Evolutionary conservation across 2,888 invertebrate genomes (phyloP), one percentile per base, ranked within the genome.

Genomic region (Harmothoe impar): DNA sequence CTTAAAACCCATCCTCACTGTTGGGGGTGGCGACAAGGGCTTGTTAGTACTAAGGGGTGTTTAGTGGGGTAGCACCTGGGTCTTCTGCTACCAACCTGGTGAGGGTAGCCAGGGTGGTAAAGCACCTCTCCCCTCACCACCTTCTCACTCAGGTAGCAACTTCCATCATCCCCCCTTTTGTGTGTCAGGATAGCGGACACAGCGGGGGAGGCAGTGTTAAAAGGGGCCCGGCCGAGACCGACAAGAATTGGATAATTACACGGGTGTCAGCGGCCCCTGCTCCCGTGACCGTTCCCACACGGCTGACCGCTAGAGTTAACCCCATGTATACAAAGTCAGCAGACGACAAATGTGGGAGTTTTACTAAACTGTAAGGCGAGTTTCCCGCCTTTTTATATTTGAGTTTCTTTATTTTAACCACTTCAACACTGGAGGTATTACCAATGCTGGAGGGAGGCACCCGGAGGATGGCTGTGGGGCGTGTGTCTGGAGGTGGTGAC

Each of bases 241-340:
- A 62, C 62, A 62, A 33, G 17, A 84, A 84, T 84, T 84, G 84
- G 84, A 84, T 84, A 35, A 84, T 84, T 84, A 78, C 78, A 78
- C 78, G 62, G 62, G 25, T 25, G 62, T 62, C n/a, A 23, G 23
- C 62, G 62, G 62, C 62, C 25, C 25, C 62, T 62, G 23, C 62
- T 43, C 43, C 43, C 43, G 43, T 43, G 43, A 43, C 43, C 43
- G 43, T 43, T 43, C 43, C 43, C 43, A 43, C 43, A 43, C 43
- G 3, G 43, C 43, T 43, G 43, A 43, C 43, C 43, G 43, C 5
- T 43, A 43, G 5, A 43, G 43, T 43, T 43, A 43, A 43, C 43
- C 43, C 43, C 43, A 43, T 43, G 10, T 43, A 3, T 43, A 43
- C 43, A 7, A 43, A 43, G 43, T 43, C 43, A 7, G 43, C 43